A percentile compares a stretch with the other conserved stretches of the same genome.
These are phyloP conservation scores for Procambarus virginalis DNA, from an alignment of 1,140 invertebrate genomes.

Conservation along the genomic window DNA sequence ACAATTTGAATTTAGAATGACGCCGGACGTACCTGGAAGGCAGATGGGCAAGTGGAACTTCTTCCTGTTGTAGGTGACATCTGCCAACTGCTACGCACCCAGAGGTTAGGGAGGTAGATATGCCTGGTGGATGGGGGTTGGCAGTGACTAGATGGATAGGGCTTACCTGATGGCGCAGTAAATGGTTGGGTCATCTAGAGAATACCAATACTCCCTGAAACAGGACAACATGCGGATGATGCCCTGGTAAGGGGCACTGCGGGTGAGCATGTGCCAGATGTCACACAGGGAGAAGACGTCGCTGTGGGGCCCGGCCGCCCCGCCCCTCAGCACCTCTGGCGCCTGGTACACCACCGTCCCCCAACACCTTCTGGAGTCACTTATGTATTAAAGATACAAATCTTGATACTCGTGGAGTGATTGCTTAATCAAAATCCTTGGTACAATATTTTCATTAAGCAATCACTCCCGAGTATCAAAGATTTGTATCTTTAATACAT, in stretches of 20 bases:
- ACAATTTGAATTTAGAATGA: too few relatives aligned
- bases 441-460: too few relatives aligned
- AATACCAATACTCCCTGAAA: conserved; percentile 41
- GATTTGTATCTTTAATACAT: too few relatives aligned
- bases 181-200: background rate
- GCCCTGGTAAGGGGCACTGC: conserved; percentile 37
- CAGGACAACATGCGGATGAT: conserved; percentile 62
- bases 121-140: background rate
- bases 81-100: background rate
- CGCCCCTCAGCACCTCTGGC: conserved; percentile 58
- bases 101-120: background rate
- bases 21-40: too few relatives aligned
- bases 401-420: too few relatives aligned
- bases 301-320: background rate
- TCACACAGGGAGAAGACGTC: conserved; percentile 66
- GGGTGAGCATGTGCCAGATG: conserved; percentile 61
- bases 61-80: background rate
- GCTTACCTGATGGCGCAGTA: background rate
- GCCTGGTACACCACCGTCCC: conserved; percentile 64
- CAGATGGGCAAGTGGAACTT: too few relatives aligned
- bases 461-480: too few relatives aligned
- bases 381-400: too few relatives aligned
- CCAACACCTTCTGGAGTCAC: conserved; percentile 39
- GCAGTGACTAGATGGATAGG: background rate
- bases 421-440: too few relatives aligned